Evolutionary conservation across 2,888 invertebrate genomes (phyloP), one percentile per base, ranked within the genome.

Genomic region (Drosophila meridionalis): DNA sequence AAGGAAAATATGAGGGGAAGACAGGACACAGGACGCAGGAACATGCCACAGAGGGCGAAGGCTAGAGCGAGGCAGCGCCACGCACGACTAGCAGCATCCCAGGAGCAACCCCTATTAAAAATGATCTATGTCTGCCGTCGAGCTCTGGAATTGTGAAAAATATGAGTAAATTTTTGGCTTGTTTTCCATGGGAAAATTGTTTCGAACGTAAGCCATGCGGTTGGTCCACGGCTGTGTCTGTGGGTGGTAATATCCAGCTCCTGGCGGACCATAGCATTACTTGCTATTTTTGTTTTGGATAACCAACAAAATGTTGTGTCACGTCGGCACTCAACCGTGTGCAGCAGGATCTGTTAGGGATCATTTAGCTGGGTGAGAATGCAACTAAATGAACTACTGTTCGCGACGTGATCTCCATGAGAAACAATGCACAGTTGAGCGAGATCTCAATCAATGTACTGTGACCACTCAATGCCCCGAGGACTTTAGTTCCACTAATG

Each of bases 101-200:
- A 50, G 47, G 28, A 78, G 40, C 71, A 76, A 74, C 87, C 83
- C 79, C 66, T 76, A 71, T 71, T 74, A 71, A 57, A 67, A 71
- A 76, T 76, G 88, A 84, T 84, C 84, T 76, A 76, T 73, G 78
- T 70, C 78, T 63, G 50, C 36, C 26, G 50, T 32, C 26, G 14
- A 47, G 42, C 47, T 20, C 36, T 26, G 3, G 30, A 68, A 48
- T 57, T 68, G 68, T 73, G 83, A 73, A 75, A 72, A 80, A 78
- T 75, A 69, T 67, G 66, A 57, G 56, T 62, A 69, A 12, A 64
- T 70, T 70, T 63, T 76, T 64, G 72, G 68, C 69, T 69, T 63
- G 68, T 65, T 75, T 81, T 82, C 34, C 80, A 78, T 85, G 84
- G 84, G 84, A 85, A 85, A 73, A 72, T 66, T 73, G 65, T 69